phyloP scores from a whole-genome alignment of 2,888 invertebrate genomes.

The Acanthoscelides obtectus region DNA sequence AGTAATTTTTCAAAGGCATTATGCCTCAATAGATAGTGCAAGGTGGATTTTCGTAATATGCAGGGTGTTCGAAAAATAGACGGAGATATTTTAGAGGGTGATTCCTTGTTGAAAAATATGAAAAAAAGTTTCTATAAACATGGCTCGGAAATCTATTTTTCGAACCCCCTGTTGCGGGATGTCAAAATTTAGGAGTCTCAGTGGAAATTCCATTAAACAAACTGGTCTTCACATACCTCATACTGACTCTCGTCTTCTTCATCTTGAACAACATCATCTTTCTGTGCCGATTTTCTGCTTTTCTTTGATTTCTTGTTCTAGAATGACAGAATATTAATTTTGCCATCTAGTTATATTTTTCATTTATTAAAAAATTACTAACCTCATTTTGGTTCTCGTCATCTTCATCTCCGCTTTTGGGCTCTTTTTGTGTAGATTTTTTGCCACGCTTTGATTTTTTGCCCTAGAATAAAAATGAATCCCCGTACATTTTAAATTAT shows the following conservation, averaged over 20 bases:
- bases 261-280: conserved; percentile 38
- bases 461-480: neutral
- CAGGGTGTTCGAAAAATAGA: too few relatives aligned
- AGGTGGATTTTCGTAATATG: too few relatives aligned
- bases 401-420: conserved; percentile 9
- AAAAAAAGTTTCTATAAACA: too few relatives aligned
- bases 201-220: too few relatives aligned
- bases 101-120: too few relatives aligned
- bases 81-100: too few relatives aligned
- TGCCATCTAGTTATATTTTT: neutral
- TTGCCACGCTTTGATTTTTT: neutral
- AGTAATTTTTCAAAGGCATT: too few relatives aligned
- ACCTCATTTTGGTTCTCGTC: conserved; percentile 14
- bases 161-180: too few relatives aligned
- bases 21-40: too few relatives aligned
- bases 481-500: too few relatives aligned
- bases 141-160: too few relatives aligned
- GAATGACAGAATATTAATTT: neutral
- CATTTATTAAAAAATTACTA: conserved; percentile 5
- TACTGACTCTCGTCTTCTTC: conserved; percentile 36
- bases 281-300: conserved; percentile 22
- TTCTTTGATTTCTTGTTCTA: conserved; percentile 17
- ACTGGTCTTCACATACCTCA: conserved; percentile 42
- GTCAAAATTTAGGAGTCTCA: too few relatives aligned
- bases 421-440: conserved; percentile 7